These are phyloP conservation scores for Drosophila meridiana DNA, from an alignment of 2,888 invertebrate species.

Conservation along the genomic window DNA sequence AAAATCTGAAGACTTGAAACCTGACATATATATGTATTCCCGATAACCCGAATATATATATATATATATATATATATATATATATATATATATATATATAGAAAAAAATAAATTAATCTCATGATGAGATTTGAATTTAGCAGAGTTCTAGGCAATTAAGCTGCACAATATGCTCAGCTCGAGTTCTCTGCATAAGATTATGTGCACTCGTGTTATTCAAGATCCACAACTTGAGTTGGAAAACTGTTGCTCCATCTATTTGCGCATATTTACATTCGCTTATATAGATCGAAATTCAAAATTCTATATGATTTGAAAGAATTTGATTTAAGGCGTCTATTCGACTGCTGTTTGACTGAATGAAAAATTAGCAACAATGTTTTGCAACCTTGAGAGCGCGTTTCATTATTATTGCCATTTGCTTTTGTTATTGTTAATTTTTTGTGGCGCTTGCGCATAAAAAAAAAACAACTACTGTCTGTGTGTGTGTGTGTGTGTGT, in stretches of 20 bases:
- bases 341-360: constrained; percentile 23
- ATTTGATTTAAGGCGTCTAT: constrained; percentile 13
- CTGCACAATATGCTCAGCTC: background rate
- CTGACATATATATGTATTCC: too few species aligned
- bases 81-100: too few species aligned
- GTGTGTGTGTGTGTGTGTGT: constrained; percentile 9
- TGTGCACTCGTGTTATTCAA: background rate
- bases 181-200: background rate
- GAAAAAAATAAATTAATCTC: background rate
- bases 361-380: constrained; percentile 47
- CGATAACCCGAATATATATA: too few species aligned
- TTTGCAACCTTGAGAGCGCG: constrained; percentile 47
- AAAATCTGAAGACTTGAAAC: too few species aligned
- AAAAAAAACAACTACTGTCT: constrained; percentile 10
- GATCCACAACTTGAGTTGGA: background rate
- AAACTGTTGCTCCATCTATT: too few species aligned
- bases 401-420: constrained; percentile 47
- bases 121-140: background rate
- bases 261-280: background rate
- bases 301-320: background rate
- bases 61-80: too few species aligned
- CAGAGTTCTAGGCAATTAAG: background rate
- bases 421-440: constrained; percentile 48
- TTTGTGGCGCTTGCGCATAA: constrained; percentile 53
- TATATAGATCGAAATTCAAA: background rate